Base-by-base conservation (phyloP, 2,888 invertebrate genomes). In the Disparrhopalites patrizii region DNA sequence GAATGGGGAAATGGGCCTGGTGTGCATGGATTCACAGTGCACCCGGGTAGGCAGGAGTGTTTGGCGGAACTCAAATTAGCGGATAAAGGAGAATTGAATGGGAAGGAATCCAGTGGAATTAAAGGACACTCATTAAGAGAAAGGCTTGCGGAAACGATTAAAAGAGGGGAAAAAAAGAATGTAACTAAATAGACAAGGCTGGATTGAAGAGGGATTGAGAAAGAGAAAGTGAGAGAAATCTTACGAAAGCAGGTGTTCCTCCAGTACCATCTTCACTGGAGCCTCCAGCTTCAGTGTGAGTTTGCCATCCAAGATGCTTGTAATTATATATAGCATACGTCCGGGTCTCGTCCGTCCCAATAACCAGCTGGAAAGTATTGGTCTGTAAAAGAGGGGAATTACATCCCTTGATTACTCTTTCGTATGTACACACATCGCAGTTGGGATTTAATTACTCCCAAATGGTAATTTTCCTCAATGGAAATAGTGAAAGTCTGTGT, bases 241-340 rank as follows among this genome's bases (percentile, higher is more conserved):
- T 86, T 82, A 93, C 90, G 77, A 84, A 93, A 75, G 93, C 93
- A 0, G 93, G 90, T 1, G 86, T 85, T 77, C 93, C 93, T 57
- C 92, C 92, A 78, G 90, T 90, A 57, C 94, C 94, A 18, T 85
- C 85, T 1, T 88, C 87, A 20, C 92, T 90, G 78, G 93, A 93
- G 72, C 91, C 93, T 65, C 92, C 91, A 66, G 93, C 93, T 79
- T 93, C 92, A 0, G 94, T 93, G 76, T 93, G 91, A 13, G 89
- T 87, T 13, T 90, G 90, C 93, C 96, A 97, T 76, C 87, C 88
- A 68, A 98, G 85, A 72, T 90, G 86, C 61, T 88, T 85, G 78
- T 98, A 99, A 81, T 98, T 98, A 80, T 93, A 93, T 62, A 99
- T 93, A 0, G 89, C 92, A 78, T 96, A 99, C 0, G 96, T 93